A percentile compares a stretch with the other conserved stretches of the same genome.
Evolutionary conservation across 2,113 vertebrate genomes (phyloP).

Genomic region (Dissostichus mawsoni): DNA sequence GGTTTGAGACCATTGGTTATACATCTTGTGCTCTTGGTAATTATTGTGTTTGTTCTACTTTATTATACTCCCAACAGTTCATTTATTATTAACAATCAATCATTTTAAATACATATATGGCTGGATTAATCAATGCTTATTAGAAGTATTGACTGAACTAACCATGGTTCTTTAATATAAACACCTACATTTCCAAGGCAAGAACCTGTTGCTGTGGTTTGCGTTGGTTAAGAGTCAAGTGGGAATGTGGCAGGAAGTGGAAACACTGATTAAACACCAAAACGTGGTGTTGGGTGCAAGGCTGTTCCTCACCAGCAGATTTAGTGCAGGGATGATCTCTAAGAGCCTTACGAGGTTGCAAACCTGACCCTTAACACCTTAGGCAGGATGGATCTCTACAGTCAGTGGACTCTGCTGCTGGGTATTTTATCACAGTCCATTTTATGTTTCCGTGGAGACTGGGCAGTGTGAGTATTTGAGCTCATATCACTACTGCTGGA

Average conservation of each 20-base stretch:
- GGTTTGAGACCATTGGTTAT: not conserved
- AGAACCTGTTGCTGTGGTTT: not conserved
- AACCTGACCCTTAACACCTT: conserved; percentile 47
- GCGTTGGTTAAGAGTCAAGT: not conserved
- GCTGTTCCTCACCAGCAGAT: conserved; percentile 34
- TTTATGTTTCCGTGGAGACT: conserved; percentile 40
- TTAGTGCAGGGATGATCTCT: conserved; percentile 37
- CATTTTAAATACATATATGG: not conserved
- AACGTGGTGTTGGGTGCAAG: conserved; percentile 8
- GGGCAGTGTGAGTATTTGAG: conserved; percentile 37
- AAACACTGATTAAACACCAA: conserved; percentile 9
- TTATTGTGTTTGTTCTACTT: not conserved
- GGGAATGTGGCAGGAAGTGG: not conserved
- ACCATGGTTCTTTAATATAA: not conserved
- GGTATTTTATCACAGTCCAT: conserved; percentile 49
- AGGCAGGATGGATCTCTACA: conserved; percentile 35
- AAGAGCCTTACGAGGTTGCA: conserved; percentile 17
- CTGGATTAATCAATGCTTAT: too few relatives aligned
- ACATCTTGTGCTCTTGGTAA: not conserved
- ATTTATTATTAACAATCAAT: not conserved
- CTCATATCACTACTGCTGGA: conserved; percentile 31
- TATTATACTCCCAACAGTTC: not conserved
- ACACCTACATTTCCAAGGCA: not conserved
- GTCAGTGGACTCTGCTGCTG: conserved; percentile 29
- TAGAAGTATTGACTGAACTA: too few relatives aligned